phyloP scores from a whole-genome alignment of 2,888 invertebrate genomes.

The Dinocampus coccinellae region DNA sequence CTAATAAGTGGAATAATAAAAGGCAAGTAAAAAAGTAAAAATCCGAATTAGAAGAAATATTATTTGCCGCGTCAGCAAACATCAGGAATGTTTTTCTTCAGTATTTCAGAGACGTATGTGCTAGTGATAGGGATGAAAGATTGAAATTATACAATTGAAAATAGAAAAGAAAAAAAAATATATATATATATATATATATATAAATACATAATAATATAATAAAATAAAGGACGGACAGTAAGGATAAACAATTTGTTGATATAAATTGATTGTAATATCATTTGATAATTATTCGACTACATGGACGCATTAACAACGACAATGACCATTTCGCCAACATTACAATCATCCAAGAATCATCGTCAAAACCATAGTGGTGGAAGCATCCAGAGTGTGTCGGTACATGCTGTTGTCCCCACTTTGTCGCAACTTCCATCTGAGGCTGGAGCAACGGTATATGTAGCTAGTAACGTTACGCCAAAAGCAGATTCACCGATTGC shows the following conservation, averaged over 20 bases:
- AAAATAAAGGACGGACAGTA: too few species aligned
- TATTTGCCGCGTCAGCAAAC: background rate
- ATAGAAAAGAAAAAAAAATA: background rate
- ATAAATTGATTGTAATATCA: background rate
- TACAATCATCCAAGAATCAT: conserved; percentile 46
- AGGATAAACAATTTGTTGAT: background rate
- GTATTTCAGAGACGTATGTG: background rate
- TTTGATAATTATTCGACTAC: background rate
- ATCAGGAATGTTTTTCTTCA: background rate
- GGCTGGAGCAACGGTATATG: conserved; percentile 71
- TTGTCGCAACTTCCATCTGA: conserved; percentile 53
- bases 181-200: too few species aligned
- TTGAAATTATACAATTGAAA: too few species aligned
- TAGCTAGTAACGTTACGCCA: conserved; percentile 54
- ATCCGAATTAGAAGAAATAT: conserved; percentile 10
- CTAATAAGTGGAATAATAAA: conserved; percentile 38
- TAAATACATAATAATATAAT: too few species aligned
- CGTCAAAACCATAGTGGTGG: conserved; percentile 50
- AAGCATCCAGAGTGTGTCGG: conserved; percentile 61
- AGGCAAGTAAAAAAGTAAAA: conserved; percentile 36
- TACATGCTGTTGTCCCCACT: conserved; percentile 59
- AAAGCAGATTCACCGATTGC: conserved; percentile 59
- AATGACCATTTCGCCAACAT: conserved; percentile 38
- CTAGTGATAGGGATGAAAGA: background rate
- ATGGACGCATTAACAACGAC: background rate